A percentile compares a stretch with the other conserved stretches of the same genome.
Evolutionary conservation across 2,888 invertebrate species (phyloP).

Genomic region (Julus scandinavius): DNA sequence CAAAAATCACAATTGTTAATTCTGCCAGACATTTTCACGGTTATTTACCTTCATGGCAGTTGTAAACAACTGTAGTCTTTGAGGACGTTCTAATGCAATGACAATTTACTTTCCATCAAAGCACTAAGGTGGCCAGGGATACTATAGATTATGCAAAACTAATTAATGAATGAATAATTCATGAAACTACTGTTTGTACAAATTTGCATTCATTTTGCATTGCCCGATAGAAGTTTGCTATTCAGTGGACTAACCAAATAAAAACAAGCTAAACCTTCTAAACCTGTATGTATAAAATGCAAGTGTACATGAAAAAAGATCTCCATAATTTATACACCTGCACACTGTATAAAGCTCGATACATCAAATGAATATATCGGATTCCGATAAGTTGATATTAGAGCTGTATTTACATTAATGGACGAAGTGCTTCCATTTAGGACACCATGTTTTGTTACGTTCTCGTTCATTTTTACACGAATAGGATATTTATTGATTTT

Average conservation of each 20-base stretch:
- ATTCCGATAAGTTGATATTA: no score
- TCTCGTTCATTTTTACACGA: no score
- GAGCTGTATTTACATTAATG: no score
- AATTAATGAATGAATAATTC: constrained; percentile 2
- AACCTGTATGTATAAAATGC: no score
- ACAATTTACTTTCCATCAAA: constrained; percentile 10
- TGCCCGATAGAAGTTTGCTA: background rate
- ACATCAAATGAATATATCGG: no score
- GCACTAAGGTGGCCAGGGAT: constrained; percentile 16
- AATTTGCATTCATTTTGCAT: constrained; percentile 5
- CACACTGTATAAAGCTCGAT: no score
- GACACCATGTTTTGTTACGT: no score
- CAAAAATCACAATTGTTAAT: constrained; percentile 1
- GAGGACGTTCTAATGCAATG: background rate
- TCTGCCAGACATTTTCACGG: constrained; percentile 9
- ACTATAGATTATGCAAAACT: background rate
- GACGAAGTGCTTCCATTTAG: no score
- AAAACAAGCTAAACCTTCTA: background rate
- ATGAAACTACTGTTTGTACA: background rate
- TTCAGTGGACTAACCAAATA: background rate
- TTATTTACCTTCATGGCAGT: background rate
- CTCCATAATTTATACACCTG: no score
- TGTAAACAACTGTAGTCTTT: constrained; percentile 16
- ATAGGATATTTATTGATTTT: no score
- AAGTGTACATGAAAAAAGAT: no score